Evolutionary conservation across 1,140 invertebrate genomes (phyloP).

Genomic region (Drosophila mayri): DNA sequence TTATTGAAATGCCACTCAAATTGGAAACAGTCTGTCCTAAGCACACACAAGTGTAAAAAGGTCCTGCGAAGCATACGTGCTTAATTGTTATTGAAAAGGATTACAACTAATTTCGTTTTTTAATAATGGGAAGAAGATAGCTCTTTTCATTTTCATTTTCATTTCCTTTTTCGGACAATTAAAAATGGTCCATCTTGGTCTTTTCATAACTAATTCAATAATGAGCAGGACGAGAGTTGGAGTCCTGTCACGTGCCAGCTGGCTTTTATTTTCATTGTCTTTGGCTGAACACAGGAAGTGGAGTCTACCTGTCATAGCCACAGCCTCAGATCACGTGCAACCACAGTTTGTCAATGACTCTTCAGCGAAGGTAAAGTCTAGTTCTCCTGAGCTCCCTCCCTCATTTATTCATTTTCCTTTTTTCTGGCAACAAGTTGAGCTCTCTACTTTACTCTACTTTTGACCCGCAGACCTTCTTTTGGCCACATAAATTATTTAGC

Average conservation of each 20-base stretch:
- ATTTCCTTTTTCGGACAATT: constrained; percentile 51
- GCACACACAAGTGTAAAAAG: constrained; percentile 30
- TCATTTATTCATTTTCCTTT: background rate
- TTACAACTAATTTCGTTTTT: constrained; percentile 42
- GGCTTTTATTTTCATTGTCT: constrained; percentile 76
- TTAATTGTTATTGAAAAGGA: constrained; percentile 62
- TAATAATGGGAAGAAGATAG: no score
- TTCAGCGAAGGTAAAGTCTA: background rate
- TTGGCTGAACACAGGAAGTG: background rate
- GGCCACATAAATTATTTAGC: constrained; percentile 73
- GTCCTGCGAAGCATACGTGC: constrained; percentile 62
- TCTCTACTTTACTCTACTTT: constrained; percentile 25
- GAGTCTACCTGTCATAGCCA: constrained; percentile 69
- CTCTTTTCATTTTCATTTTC: constrained; percentile 20
- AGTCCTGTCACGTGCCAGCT: constrained; percentile 74
- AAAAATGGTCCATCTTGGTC: constrained; percentile 33
- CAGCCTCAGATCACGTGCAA: constrained; percentile 71
- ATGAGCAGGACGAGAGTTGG: constrained; percentile 56
- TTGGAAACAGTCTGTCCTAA: constrained; percentile 48
- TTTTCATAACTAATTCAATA: constrained; percentile 75
- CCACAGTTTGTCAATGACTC: constrained; percentile 65
- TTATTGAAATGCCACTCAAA: constrained; percentile 70
- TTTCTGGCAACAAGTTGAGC: constrained; percentile 49
- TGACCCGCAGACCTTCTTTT: constrained; percentile 80
- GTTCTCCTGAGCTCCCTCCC: background rate